phyloP scores from a whole-genome alignment of 2,797 vertebrate species.

The Salarias fasciatus region DNA sequence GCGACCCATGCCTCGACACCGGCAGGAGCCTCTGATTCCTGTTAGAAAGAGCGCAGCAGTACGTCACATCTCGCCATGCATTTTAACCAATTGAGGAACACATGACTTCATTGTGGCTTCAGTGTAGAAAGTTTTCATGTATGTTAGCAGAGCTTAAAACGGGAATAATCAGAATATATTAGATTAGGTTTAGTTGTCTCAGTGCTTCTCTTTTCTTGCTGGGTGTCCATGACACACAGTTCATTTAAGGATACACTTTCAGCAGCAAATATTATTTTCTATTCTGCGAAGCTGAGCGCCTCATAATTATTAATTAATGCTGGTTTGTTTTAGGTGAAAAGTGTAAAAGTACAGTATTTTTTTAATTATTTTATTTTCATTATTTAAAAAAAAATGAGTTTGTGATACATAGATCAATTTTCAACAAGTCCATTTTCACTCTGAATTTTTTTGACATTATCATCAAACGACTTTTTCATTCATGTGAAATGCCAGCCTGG shows the following conservation, averaged over 20 bases:
- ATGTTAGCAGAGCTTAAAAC: constrained; percentile 19
- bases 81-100: constrained; percentile 87
- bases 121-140: constrained; percentile 49
- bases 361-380: too few relatives aligned
- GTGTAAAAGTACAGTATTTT: too few relatives aligned
- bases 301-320: background rate
- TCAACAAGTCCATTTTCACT: background rate
- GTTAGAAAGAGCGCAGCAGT: constrained; percentile 84
- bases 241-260: constrained; percentile 68
- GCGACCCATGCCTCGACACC: constrained; percentile 72
- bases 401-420: background rate
- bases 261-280: background rate
- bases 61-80: constrained; percentile 96
- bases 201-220: constrained; percentile 16
- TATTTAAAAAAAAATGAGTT: background rate
- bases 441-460: too few relatives aligned
- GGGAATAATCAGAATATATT: constrained; percentile 1
- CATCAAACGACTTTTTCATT: too few relatives aligned
- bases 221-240: constrained; percentile 48
- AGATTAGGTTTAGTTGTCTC: background rate
- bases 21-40: constrained; percentile 80
- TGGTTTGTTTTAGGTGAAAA: constrained; percentile 5
- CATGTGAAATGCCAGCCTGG: background rate
- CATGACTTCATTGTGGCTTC: constrained; percentile 54
- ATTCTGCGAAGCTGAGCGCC: too few relatives aligned